These are phyloP conservation scores for Carassius carassius DNA, from an alignment of 2,113 vertebrate genomes.

Conservation along the genomic window DNA sequence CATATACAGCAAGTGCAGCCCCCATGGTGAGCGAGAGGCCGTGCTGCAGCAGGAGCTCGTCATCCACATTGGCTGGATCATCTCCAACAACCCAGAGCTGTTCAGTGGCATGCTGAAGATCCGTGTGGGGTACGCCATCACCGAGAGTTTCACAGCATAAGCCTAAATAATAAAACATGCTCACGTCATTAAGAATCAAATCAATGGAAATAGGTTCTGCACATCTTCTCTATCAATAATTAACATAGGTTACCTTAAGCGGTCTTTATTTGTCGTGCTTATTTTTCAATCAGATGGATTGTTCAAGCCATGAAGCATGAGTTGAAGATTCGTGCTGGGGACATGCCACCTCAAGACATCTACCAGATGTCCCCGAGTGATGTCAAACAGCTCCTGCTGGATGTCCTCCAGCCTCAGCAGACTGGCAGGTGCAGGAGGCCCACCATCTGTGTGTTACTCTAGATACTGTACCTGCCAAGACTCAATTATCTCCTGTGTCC, in stretches of 20 bases:
- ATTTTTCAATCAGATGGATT: conserved; percentile 84
- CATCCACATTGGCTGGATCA: conserved; percentile 97
- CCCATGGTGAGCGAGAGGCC: conserved; percentile 87
- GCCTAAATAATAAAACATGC: background rate
- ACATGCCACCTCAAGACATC: conserved; percentile 82
- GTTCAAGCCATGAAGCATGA: conserved; percentile 98
- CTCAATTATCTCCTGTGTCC: background rate
- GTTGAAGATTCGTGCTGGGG: conserved; percentile 83
- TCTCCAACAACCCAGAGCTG: conserved; percentile 92
- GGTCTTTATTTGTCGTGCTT: background rate
- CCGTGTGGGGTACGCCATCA: conserved; percentile 84
- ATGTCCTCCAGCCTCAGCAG: conserved; percentile 90
- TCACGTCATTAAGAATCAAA: background rate
- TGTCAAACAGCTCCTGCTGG: conserved; percentile 94
- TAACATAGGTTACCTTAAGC: background rate
- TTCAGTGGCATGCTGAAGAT: conserved; percentile 99
- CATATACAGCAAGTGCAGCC: conserved; percentile 88
- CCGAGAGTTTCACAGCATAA: background rate
- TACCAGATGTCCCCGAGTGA: conserved; percentile 94
- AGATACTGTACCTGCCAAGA: conserved; percentile 5
- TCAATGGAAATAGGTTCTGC: background rate
- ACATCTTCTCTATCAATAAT: background rate
- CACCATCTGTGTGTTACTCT: background rate
- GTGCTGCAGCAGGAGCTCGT: conserved; percentile 97
- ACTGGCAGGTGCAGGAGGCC: conserved; percentile 78